A percentile compares a stretch with the other conserved stretches of the same genome.
These are phyloP conservation scores for Cliona cf. orientalis DNA, from an alignment of 37 sponge, comb jelly and placozoan genomes.

Conservation along the genomic window DNA sequence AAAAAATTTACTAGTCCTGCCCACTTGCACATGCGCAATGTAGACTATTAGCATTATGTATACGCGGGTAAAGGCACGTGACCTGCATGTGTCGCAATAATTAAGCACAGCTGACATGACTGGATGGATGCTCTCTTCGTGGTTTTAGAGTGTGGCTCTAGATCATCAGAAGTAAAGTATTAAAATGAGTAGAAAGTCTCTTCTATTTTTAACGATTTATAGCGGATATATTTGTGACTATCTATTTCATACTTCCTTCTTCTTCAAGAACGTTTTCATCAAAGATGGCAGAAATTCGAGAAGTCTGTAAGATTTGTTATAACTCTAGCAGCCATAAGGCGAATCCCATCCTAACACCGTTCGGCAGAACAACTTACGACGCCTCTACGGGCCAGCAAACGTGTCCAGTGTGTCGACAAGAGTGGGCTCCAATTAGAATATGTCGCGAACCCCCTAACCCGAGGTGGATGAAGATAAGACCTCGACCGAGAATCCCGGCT, in stretches of 20 bases:
- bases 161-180: too few species aligned
- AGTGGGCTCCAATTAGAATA: slow-evolving; percentile 67
- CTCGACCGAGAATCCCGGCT: slow-evolving; percentile 44
- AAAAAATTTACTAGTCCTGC: too few species aligned
- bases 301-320: slow-evolving; percentile 92
- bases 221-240: background rate
- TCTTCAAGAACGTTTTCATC: background rate
- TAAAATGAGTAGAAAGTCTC: too few species aligned
- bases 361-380: slow-evolving; percentile 45
- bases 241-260: background rate
- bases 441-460: slow-evolving; percentile 19
- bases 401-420: slow-evolving; percentile 64
- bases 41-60: too few species aligned
- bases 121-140: too few species aligned
- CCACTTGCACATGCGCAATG: too few species aligned
- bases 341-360: slow-evolving; percentile 76
- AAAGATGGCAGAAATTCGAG: slow-evolving; percentile 29
- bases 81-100: too few species aligned
- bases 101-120: too few species aligned
- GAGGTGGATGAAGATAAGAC: slow-evolving; percentile 57
- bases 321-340: slow-evolving; percentile 82
- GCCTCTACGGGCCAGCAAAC: background rate
- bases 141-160: too few species aligned
- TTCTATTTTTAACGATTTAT: too few species aligned
- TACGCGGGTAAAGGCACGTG: too few species aligned